These are phyloP conservation scores for Leistus spinibarbis DNA, from an alignment of 2,888 invertebrate species.

Conservation along the genomic window DNA sequence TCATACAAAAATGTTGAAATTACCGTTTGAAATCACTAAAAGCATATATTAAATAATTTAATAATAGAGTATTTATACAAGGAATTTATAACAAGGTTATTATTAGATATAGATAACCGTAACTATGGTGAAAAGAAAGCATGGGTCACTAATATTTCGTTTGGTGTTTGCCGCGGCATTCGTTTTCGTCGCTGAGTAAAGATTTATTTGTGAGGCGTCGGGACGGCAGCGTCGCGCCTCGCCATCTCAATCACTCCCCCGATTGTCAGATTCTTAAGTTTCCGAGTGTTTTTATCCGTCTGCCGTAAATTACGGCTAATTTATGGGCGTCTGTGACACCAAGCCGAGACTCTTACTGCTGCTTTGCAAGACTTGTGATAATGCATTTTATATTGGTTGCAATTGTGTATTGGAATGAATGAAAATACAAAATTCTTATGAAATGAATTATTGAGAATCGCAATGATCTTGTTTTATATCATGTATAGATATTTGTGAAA, in stretches of 20 bases:
- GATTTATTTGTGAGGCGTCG: conserved; percentile 40
- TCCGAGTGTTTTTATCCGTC: conserved; percentile 40
- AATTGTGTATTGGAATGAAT: conserved; percentile 14
- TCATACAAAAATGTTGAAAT: no score
- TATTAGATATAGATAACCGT: no score
- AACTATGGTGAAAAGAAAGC: no score
- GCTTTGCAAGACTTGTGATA: not conserved
- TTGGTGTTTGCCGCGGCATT: conserved; percentile 26
- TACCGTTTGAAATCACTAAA: no score
- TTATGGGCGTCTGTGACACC: conserved; percentile 38
- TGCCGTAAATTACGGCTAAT: conserved; percentile 42
- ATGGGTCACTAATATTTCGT: conserved; percentile 13
- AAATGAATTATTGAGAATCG: no score
- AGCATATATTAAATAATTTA: no score
- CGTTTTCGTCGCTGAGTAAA: conserved; percentile 9
- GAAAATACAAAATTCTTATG: no score
- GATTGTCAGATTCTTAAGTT: conserved; percentile 46
- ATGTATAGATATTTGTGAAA: no score
- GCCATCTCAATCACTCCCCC: conserved; percentile 47
- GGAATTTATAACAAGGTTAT: no score
- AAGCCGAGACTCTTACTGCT: not conserved
- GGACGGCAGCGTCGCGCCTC: conserved; percentile 42
- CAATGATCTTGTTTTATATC: no score
- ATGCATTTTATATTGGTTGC: conserved; percentile 37
- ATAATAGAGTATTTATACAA: no score